These are phyloP conservation scores for Sericinus montela DNA, from an alignment of 2,888 invertebrate species.

Conservation along the genomic window DNA sequence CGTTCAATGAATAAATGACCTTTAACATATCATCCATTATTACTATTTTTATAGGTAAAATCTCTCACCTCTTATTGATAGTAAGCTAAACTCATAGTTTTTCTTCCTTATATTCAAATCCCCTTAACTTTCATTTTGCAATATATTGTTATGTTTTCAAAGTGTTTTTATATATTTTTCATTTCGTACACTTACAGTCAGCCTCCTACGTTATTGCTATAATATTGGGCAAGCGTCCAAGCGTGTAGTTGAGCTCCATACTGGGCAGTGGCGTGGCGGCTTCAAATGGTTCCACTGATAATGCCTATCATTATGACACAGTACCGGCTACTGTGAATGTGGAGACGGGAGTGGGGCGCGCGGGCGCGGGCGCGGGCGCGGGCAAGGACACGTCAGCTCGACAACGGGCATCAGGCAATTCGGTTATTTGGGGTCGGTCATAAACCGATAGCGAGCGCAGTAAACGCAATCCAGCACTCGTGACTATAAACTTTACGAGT, in stretches of 20 bases:
- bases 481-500: slow-evolving; percentile 79
- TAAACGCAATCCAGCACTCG: slow-evolving; percentile 79
- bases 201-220: too few relatives aligned
- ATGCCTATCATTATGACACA: background rate
- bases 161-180: too few relatives aligned
- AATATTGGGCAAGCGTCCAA: slow-evolving; percentile 58
- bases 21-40: too few relatives aligned
- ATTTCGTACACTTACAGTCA: too few relatives aligned
- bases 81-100: too few relatives aligned
- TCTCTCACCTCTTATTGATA: too few relatives aligned
- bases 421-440: slow-evolving; percentile 76
- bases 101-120: too few relatives aligned
- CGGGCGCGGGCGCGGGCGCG: slow-evolving; percentile 10
- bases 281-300: background rate
- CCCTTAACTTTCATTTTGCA: too few relatives aligned
- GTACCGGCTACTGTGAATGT: slow-evolving; percentile 26
- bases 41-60: too few relatives aligned
- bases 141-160: too few relatives aligned
- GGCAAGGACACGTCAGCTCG: slow-evolving; percentile 41
- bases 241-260: slow-evolving; percentile 13
- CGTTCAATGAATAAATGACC: background rate
- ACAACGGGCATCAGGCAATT: slow-evolving; percentile 66
- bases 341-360: background rate
- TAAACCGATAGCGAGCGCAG: slow-evolving; percentile 76
- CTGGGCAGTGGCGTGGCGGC: background rate